Conservation (phyloP, 2,888 invertebrate genomes). For the Synergus umbraculus region DNA sequence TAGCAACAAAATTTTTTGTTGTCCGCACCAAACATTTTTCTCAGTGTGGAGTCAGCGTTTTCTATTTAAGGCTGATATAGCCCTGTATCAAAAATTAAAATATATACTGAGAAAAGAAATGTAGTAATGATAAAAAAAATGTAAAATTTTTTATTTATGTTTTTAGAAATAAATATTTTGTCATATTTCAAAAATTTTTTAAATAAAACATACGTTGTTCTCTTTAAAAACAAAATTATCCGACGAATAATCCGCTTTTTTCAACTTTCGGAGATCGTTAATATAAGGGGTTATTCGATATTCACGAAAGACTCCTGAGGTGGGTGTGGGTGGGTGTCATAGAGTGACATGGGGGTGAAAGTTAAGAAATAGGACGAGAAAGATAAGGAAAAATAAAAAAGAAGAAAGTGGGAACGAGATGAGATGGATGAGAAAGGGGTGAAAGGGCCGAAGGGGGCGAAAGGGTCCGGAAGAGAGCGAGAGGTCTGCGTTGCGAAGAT, state of each 20-base stretch:
- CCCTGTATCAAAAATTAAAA: no score
- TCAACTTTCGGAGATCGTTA: background rate
- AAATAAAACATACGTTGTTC: no score
- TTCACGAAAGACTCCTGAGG: background rate
- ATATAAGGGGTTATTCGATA: conserved; percentile 4
- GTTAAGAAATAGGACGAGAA: background rate
- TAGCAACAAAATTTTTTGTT: no score
- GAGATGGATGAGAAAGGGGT: background rate
- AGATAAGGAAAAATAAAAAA: conserved; percentile 4
- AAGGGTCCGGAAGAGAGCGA: conserved; percentile 3
- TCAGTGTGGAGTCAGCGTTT: no score
- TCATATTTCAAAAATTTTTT: no score
- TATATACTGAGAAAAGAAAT: no score
- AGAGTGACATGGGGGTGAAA: background rate
- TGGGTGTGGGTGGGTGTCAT: background rate
- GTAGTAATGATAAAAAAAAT: no score
- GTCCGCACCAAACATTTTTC: no score
- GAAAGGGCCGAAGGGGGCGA: background rate
- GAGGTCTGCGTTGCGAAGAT: background rate
- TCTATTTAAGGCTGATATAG: no score
- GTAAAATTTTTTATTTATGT: no score
- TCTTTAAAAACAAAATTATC: no score
- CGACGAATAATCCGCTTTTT: background rate
- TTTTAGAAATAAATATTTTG: no score
- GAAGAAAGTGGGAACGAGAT: background rate